Conservation (phyloP, 1,140 invertebrate genomes). For the Lycorma delicatula region DNA sequence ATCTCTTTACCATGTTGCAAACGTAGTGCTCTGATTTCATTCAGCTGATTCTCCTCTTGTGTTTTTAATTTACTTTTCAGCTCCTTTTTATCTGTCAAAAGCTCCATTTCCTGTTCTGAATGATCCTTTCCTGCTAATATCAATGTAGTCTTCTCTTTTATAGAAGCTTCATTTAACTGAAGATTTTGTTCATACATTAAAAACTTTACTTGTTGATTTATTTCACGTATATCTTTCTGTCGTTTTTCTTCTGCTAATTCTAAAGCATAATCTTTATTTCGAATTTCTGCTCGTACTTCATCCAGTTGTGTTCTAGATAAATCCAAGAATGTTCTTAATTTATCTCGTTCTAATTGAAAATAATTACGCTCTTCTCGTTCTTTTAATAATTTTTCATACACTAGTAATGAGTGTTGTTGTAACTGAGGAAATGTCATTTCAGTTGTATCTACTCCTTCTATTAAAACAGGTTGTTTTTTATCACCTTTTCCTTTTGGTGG, state of each 20-base stretch:
- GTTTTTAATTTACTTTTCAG: slow-evolving; percentile 65
- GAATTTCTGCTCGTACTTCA: slow-evolving; percentile 43
- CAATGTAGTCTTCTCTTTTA: slow-evolving; percentile 56
- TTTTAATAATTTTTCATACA: slow-evolving; percentile 45
- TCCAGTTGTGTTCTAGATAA: slow-evolving; percentile 46
- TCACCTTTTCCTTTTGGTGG: too few species aligned
- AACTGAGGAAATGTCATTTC: slow-evolving; percentile 50
- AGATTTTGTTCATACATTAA: slow-evolving; percentile 6
- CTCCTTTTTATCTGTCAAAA: slow-evolving; percentile 67
- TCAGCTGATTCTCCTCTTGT: slow-evolving; percentile 55
- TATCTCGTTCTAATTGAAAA: slow-evolving; percentile 49
- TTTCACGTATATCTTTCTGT: neutral
- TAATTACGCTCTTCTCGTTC: slow-evolving; percentile 50
- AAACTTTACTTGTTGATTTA: slow-evolving; percentile 2
- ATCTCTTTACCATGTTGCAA: slow-evolving; percentile 53
- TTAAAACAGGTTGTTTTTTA: slow-evolving; percentile 28
- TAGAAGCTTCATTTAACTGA: neutral
- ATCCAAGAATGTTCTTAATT: slow-evolving; percentile 49
- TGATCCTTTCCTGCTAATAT: slow-evolving; percentile 67
- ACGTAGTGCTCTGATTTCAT: slow-evolving; percentile 52
- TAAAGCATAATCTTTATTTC: slow-evolving; percentile 18
- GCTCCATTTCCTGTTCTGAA: slow-evolving; percentile 58
- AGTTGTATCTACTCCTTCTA: slow-evolving; percentile 48
- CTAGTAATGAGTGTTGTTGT: slow-evolving; percentile 42
- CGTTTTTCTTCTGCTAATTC: neutral